Percentiles rank a stretch among this genome's conserved stretches.
phyloP scores from a whole-genome alignment of 2,113 vertebrate genomes.

The Gobio gobio region DNA sequence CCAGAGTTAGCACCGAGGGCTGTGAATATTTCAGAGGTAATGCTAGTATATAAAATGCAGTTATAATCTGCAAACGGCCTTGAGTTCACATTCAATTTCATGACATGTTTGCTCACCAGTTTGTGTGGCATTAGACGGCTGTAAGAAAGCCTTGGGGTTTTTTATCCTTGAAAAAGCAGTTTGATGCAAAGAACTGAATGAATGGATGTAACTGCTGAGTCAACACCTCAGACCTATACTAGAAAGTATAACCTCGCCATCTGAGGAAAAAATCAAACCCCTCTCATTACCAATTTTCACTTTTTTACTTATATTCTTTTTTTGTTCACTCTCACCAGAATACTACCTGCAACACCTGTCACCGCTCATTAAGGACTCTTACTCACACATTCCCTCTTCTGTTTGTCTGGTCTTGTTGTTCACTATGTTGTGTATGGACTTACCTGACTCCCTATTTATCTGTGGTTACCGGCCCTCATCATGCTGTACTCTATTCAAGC shows the following conservation, averaged over 20 bases:
- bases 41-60: not conserved
- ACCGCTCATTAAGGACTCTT: no score
- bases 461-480: no score
- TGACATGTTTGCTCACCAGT: slow-evolving; percentile 65
- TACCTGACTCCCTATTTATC: no score
- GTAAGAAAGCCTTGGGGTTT: slow-evolving; percentile 49
- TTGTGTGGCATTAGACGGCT: slow-evolving; percentile 62
- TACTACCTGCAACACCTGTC: no score
- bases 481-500: no score
- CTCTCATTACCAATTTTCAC: not conserved
- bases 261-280: slow-evolving; percentile 50
- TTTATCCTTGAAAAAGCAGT: slow-evolving; percentile 60
- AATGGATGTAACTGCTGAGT: slow-evolving; percentile 74
- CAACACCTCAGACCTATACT: slow-evolving; percentile 66
- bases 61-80: slow-evolving; percentile 52
- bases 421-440: no score
- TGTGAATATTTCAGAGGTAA: slow-evolving; percentile 8
- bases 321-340: no score
- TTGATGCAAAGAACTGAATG: slow-evolving; percentile 59
- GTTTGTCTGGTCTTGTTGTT: no score
- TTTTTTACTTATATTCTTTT: no score
- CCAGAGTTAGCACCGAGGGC: not conserved
- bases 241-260: slow-evolving; percentile 59
- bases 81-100: slow-evolving; percentile 58
- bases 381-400: no score